A percentile compares a stretch with the other conserved stretches of the same genome.
Conservation (phyloP, 2,797 vertebrate genomes). For the Buphagus erythrorhynchus region DNA sequence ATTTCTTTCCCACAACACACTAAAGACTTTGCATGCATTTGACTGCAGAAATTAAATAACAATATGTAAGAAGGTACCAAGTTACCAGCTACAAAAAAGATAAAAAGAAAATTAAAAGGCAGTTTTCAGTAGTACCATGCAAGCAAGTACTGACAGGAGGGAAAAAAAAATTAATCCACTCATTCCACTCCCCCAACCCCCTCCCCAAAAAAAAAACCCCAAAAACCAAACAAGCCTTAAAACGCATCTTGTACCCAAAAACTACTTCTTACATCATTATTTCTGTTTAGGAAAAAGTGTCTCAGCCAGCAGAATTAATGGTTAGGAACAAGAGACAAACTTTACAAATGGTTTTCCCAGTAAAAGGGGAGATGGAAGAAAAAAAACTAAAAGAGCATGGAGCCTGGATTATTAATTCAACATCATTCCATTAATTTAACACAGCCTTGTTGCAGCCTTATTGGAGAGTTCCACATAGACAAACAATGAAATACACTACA, state of each 20-base stretch:
- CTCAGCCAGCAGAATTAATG: background rate
- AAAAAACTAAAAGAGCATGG: background rate
- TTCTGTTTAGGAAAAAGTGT: background rate
- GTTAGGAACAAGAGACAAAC: background rate
- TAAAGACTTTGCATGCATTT: background rate
- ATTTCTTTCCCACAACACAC: background rate
- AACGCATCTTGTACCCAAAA: background rate
- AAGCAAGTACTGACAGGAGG: background rate
- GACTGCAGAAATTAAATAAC: background rate
- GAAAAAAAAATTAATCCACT: accelerated
- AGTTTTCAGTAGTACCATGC: background rate
- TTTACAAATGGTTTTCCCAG: background rate
- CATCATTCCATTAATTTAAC: background rate
- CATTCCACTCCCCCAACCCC: accelerated
- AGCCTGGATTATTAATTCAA: background rate
- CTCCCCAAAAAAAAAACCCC: accelerated
- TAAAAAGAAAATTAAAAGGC: background rate
- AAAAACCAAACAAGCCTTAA: background rate
- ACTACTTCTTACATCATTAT: background rate
- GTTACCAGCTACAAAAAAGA: background rate
- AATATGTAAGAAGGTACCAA: background rate
- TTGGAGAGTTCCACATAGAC: background rate
- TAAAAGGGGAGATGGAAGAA: background rate
- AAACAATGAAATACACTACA: background rate
- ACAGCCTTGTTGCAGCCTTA: background rate